Evolutionary conservation across 2,888 invertebrate species (phyloP), one percentile per base, ranked within the genome.

Genomic region (Drosophila mercatorum): DNA sequence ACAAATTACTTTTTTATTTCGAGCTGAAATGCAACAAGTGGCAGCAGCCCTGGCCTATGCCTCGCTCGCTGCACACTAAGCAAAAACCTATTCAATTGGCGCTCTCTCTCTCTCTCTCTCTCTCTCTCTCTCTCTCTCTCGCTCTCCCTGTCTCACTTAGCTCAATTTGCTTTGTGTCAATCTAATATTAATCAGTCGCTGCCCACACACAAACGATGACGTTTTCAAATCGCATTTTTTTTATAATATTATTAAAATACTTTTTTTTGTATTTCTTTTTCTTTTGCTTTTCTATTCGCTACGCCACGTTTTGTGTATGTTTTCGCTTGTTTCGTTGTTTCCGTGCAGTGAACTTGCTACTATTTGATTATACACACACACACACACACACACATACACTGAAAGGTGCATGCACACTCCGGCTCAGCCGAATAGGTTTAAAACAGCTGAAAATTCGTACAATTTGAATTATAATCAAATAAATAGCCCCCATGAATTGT

Each of bases 291-390:
- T 70, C 67, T 74, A 60, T 66, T 68, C 67, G 5, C 46, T 44
- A 34, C 44, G 44, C 44, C 47, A 65, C 38, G 47, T 14, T 28
- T 47, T 47, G 47, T 28, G 14, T 47, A 14, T 47, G n/a, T 31
- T 31, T 34, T 49, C 49, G 49, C n/a, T 49, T 49, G 49, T 68
- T 81, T 74, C 72, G 72, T 73, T 80, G 75, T 77, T 83, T 78
- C 81, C 84, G 85, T 79, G 70, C 85, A 87, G 72, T 84, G 85
- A 86, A 86, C 85, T 87, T 79, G 88, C 74, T 75, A 68, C 71
- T 74, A 75, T 75, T 86, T 81, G 81, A 84, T 80, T 83, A 79
- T 60, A 36, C 74, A 74, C 56, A 65, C 38, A 58, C 69, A 58
- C 41, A 60, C 49, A 59, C 69, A 38, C 47, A 58, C 34, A 61